phyloP scores from a whole-genome alignment of 53 echinoderm and acorn worm species.

The Zoroaster sp. region DNA sequence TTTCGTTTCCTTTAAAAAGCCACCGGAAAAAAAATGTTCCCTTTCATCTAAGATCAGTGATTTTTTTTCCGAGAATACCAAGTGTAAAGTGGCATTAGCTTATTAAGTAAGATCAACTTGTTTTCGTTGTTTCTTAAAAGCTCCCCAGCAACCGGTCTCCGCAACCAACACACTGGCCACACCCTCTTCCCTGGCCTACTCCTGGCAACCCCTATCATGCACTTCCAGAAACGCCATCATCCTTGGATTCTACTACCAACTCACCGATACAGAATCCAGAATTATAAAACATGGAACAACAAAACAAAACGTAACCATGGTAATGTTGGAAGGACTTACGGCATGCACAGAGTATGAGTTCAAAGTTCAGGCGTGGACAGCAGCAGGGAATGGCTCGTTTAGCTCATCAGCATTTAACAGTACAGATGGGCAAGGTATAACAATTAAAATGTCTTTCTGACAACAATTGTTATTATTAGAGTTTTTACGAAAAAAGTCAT shows the following conservation, averaged over 20 bases:
- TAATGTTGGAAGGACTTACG: background rate
- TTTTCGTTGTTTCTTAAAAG: too few species aligned
- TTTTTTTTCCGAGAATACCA: too few species aligned
- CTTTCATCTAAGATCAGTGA: background rate
- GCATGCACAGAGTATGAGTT: constrained; percentile 35
- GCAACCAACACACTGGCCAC: background rate
- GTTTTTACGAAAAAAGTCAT: too few species aligned
- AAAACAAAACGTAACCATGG: background rate
- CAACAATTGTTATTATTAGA: too few species aligned
- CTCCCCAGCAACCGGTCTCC: background rate
- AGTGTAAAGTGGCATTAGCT: too few species aligned
- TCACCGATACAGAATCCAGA: background rate
- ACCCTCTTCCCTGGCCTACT: background rate
- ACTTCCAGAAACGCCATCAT: background rate
- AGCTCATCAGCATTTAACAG: background rate
- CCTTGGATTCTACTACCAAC: background rate
- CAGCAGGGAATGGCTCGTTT: constrained; percentile 27
- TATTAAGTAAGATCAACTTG: too few species aligned
- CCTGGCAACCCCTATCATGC: background rate
- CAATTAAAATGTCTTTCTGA: too few species aligned
- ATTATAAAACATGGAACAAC: background rate
- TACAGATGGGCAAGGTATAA: constrained; percentile 26
- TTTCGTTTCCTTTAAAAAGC: too few species aligned
- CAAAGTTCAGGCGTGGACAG: constrained; percentile 19
- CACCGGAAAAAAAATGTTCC: too few species aligned